Base-by-base conservation (phyloP, 2,797 vertebrate species). In the Oreochromis grahami region DNA sequence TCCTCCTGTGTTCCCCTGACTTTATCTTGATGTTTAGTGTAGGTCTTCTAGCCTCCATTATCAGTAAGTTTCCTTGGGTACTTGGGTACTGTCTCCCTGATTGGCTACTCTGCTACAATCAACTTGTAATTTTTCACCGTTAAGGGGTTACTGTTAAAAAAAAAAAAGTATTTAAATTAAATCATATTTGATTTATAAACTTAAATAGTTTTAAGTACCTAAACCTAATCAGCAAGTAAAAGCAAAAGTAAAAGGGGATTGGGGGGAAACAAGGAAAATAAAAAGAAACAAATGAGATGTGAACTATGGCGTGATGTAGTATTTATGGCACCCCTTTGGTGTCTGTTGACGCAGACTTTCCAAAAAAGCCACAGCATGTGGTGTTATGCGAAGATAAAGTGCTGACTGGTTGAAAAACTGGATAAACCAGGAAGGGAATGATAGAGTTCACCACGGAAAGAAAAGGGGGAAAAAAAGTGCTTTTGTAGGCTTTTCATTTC, bases 391-490 rank as follows among this genome's bases (percentile, higher is more conserved):
- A 24, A 72, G 65, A 14, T 29, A 72, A 45, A 19, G 24, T 72
- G 24, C 3, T 48, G 2, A 48, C 24, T 72, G 43, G 10, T 48
- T 72, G 24, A 72, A 50, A 32, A 72, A 32, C 26, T 72, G 26
- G 24, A 26, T 12, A 29, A 19, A 74, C 26, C 4, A 74, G 26
- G 19, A 74, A n/a, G 68, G 4, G 68, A 48, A 48, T 32, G 2
- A 29, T 17, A 72, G 24, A 32, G 43, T 48, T 74, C 10, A 74
- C 15, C 43, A n/a, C 12, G 26, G 26, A 74, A 19, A 48, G 43
- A 21, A 38, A 63, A 63, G 19, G 32, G 0, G 0, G 1, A 19
- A 21, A 21, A 60, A 63, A 63, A 63, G 2, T 1, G 17, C 17
- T 36, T 45, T 45, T 45, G 43, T 14, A 45, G 43, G 43, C 6